Conservation (phyloP, 2,797 vertebrate genomes). For the Acipenser transmontanus region DNA sequence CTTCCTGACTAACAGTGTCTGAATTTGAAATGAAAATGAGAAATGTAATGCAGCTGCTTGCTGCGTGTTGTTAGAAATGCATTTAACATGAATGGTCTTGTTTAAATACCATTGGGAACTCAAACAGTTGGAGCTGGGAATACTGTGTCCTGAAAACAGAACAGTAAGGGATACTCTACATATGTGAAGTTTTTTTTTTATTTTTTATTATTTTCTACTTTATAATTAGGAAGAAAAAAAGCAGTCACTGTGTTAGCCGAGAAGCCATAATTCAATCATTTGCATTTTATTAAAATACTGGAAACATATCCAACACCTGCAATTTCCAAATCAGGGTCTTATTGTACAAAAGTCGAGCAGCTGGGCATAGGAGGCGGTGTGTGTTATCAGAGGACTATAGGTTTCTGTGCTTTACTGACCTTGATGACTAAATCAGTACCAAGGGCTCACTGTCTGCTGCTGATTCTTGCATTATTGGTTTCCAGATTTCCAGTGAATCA, state of each 20-base stretch:
- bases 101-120: too few species aligned
- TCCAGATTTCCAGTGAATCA: constrained; percentile 33
- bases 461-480: constrained; percentile 32
- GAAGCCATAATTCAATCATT: constrained; percentile 27
- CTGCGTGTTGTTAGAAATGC: too few species aligned
- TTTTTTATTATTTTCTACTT: too few species aligned
- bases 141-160: too few species aligned
- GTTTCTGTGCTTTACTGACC: constrained; percentile 31
- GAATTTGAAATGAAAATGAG: too few species aligned
- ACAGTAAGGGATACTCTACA: too few species aligned
- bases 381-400: constrained; percentile 34
- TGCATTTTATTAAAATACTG: constrained; percentile 13
- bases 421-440: constrained; percentile 34
- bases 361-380: constrained; percentile 31
- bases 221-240: constrained; percentile 19
- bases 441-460: constrained; percentile 25
- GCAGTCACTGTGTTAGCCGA: constrained; percentile 20
- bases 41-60: too few species aligned
- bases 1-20: too few species aligned
- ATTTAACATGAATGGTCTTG: too few species aligned
- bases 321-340: constrained; percentile 17
- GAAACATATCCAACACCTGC: constrained; percentile 30
- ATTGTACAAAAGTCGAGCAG: constrained; percentile 32
- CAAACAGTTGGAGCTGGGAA: too few species aligned
- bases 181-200: too few species aligned